phyloP scores from a whole-genome alignment of 2,113 vertebrate species.

The Hippocampus comes region DNA sequence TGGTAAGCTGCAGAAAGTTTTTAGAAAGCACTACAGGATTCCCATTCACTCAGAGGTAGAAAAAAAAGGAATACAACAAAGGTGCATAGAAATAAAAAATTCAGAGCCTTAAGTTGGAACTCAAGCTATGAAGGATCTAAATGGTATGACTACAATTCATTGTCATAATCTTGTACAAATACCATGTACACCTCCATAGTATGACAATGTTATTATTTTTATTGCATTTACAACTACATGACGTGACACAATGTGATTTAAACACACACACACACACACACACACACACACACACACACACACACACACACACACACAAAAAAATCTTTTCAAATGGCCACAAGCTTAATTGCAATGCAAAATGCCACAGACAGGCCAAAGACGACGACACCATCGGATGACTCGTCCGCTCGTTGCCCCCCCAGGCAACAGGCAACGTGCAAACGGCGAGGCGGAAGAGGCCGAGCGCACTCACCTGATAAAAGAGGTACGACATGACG shows the following conservation, averaged over 20 bases:
- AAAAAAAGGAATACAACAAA: not conserved
- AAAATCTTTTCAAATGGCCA: too few relatives aligned
- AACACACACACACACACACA: not conserved
- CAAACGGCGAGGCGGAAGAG: too few relatives aligned
- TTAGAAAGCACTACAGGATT: not conserved
- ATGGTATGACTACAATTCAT: not conserved
- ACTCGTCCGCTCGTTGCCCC: too few relatives aligned
- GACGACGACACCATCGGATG: too few relatives aligned
- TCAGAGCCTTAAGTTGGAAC: not conserved
- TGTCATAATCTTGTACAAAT: not conserved
- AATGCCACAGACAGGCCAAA: too few relatives aligned
- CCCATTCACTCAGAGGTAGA: not conserved
- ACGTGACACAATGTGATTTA: not conserved
- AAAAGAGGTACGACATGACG: constrained; percentile 91
- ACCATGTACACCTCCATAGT: not conserved
- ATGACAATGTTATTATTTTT: not conserved
- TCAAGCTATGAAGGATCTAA: not conserved
- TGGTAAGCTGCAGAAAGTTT: not conserved
- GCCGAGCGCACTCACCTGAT: constrained; percentile 77
- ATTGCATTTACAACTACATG: not conserved
- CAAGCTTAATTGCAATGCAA: too few relatives aligned
- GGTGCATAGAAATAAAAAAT: not conserved
- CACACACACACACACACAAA: too few relatives aligned
- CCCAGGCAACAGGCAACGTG: too few relatives aligned
- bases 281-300: too few relatives aligned